These are phyloP conservation scores for Tenthredo scrophulariae DNA, from an alignment of 2,888 invertebrate species.

Conservation along the genomic window DNA sequence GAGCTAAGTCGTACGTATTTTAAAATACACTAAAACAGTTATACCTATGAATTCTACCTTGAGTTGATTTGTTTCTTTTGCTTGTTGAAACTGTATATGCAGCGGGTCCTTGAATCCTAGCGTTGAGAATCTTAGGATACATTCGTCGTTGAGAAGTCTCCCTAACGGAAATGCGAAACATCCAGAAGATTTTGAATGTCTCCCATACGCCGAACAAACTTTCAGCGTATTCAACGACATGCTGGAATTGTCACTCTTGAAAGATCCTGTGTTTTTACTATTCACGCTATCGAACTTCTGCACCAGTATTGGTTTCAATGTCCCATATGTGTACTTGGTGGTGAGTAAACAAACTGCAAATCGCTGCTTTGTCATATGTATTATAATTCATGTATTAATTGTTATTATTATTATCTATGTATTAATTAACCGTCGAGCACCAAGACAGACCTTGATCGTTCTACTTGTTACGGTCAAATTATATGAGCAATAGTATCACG, in stretches of 20 bases:
- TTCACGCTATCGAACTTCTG: conserved; percentile 97
- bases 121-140: conserved; percentile 61
- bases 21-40: neutral
- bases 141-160: conserved; percentile 64
- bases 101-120: conserved; percentile 65
- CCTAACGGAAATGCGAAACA: conserved; percentile 64
- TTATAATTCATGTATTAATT: too few relatives aligned
- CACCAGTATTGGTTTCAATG: conserved; percentile 96
- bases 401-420: too few relatives aligned
- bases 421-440: too few relatives aligned
- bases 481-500: too few relatives aligned
- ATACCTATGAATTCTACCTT: neutral
- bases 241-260: conserved; percentile 91
- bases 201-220: conserved; percentile 86
- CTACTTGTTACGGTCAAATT: too few relatives aligned
- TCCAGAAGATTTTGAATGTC: conserved; percentile 65
- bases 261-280: conserved; percentile 92
- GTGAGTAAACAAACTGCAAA: conserved; percentile 70
- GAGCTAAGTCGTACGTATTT: conserved; percentile 68
- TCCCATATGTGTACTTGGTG: conserved; percentile 93
- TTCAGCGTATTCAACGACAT: conserved; percentile 88
- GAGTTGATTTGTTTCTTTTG: neutral
- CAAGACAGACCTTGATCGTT: too few relatives aligned
- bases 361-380: neutral
- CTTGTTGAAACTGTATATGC: neutral